These are phyloP conservation scores for Eidolon dupreanum DNA, from an alignment of 2,797 vertebrate genomes.

Conservation along the genomic window DNA sequence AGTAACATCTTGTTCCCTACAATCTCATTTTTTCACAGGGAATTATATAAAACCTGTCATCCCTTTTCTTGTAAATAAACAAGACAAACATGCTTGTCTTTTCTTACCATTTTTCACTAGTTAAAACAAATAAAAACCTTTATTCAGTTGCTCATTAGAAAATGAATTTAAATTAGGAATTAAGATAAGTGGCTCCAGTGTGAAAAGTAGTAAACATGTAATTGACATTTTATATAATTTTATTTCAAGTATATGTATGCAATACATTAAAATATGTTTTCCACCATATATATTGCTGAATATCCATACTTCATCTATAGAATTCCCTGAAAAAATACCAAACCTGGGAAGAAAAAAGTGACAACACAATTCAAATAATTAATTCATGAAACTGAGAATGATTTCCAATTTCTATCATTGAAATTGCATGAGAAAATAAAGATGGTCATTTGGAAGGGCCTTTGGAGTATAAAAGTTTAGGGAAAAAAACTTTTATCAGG, in stretches of 20 bases:
- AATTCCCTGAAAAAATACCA: slow-evolving; percentile 19
- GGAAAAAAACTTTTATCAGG: background rate
- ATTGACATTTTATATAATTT: background rate
- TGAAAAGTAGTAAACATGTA: slow-evolving; percentile 21
- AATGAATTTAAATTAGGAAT: slow-evolving; percentile 52
- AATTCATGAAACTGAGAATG: slow-evolving; percentile 31
- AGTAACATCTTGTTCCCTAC: background rate
- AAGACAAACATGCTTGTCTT: background rate
- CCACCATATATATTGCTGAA: background rate
- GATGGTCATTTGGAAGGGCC: background rate
- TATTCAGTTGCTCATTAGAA: slow-evolving; percentile 20
- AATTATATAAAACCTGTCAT: slow-evolving; percentile 15
- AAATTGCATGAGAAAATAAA: slow-evolving; percentile 34
- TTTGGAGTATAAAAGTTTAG: background rate
- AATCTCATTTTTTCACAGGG: background rate
- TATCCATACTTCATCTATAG: background rate
- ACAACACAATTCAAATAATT: slow-evolving; percentile 8
- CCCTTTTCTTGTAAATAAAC: slow-evolving; percentile 29
- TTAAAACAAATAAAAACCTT: background rate
- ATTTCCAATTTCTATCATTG: background rate
- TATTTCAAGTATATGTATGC: background rate
- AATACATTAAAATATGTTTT: slow-evolving; percentile 1
- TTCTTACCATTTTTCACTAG: slow-evolving; percentile 31
- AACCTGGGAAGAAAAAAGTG: background rate
- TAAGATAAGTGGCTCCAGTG: background rate